These are phyloP conservation scores for Orycteropus afer DNA, from an alignment of 2,113 vertebrate species.

Conservation along the genomic window DNA sequence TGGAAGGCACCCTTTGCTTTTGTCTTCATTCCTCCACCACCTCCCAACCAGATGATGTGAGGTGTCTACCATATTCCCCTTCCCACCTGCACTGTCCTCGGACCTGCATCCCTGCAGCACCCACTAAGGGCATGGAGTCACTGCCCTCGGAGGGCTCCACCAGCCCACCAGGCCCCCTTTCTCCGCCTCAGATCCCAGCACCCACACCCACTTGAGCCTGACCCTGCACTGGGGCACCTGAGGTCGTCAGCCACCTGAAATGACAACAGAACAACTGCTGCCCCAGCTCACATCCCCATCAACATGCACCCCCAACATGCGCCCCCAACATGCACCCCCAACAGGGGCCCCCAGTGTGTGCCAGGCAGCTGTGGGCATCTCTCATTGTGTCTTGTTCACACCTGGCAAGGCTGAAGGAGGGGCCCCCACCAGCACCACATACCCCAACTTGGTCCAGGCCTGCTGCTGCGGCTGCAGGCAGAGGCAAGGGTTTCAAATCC, in stretches of 20 bases:
- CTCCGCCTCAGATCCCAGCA: neutral
- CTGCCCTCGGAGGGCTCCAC: neutral
- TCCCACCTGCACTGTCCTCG: neutral
- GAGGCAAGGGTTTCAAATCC: neutral
- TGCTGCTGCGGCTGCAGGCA: neutral
- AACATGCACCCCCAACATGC: too few species aligned
- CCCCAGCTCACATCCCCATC: neutral
- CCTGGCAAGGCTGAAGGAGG: neutral
- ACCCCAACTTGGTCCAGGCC: neutral
- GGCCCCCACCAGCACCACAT: too few species aligned
- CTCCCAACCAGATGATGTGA: neutral
- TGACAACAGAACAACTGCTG: neutral
- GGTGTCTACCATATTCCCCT: too few species aligned
- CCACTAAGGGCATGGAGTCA: neutral
- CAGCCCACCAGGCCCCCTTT: neutral
- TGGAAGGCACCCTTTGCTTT: neutral
- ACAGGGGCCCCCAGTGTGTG: neutral
- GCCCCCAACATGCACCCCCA: too few species aligned
- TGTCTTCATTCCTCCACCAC: neutral
- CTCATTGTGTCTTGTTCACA: neutral
- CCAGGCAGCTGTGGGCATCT: neutral
- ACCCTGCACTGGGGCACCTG: too few species aligned
- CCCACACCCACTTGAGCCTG: neutral
- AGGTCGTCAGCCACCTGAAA: neutral
- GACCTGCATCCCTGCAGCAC: neutral